phyloP scores from a whole-genome alignment of 2,797 vertebrate species.

The Danio kyathit region DNA sequence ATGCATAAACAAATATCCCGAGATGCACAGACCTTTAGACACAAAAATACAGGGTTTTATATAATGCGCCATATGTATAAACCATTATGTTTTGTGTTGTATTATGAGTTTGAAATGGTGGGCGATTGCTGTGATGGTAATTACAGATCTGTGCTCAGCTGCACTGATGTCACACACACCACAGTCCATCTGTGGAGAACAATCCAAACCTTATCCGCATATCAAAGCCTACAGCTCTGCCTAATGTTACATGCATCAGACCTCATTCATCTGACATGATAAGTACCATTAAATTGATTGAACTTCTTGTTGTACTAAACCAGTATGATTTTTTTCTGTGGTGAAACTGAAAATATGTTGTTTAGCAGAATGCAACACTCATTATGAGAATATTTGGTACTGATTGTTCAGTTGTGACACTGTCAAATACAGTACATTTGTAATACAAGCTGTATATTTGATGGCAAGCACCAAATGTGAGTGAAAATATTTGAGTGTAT shows the following conservation, averaged over 20 bases:
- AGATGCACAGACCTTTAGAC: neutral
- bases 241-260: conserved; percentile 17
- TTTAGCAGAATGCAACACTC: neutral
- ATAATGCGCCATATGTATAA: neutral
- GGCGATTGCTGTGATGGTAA: conserved; percentile 29
- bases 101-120: conserved; percentile 14
- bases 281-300: neutral
- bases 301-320: neutral
- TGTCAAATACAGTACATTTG: no score
- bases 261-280: conserved; percentile 2
- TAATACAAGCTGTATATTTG: no score
- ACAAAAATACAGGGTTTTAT: neutral
- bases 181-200: conserved; percentile 18
- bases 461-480: no score
- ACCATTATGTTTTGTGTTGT: conserved; percentile 16
- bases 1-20: conserved; percentile 14
- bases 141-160: conserved; percentile 44
- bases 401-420: neutral
- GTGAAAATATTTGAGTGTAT: no score
- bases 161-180: conserved; percentile 29
- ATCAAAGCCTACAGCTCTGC: conserved; percentile 12
- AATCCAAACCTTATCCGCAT: conserved; percentile 13
- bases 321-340: neutral
- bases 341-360: neutral
- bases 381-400: neutral